phyloP scores from a whole-genome alignment of 2,113 vertebrate genomes.

The Xiphophorus couchianus region DNA sequence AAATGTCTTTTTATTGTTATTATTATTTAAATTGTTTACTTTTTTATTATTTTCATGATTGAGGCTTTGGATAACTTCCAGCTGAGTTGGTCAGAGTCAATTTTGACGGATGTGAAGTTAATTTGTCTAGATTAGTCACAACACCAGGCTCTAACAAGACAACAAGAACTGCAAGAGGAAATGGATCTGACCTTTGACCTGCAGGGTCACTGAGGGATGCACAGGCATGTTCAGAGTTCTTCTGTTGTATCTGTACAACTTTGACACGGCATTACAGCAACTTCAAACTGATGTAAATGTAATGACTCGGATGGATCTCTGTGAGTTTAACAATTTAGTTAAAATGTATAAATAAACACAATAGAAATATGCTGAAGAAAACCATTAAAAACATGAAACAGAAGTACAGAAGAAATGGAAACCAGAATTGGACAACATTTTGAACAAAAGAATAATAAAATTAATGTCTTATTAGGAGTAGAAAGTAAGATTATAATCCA shows the following conservation, averaged over 20 bases:
- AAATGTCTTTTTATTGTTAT: not conserved
- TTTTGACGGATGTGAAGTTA: not conserved
- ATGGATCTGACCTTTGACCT: constrained; percentile 1
- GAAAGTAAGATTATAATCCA: too few species aligned
- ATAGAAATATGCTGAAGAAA: not conserved
- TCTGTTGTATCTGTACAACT: not conserved
- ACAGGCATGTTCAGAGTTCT: not conserved
- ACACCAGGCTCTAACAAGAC: not conserved
- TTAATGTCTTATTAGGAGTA: too few species aligned
- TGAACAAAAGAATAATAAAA: not conserved
- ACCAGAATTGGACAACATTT: not conserved
- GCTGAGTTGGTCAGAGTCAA: not conserved
- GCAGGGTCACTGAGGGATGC: not conserved
- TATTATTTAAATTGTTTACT: too few species aligned
- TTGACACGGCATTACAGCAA: not conserved
- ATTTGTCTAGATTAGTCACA: not conserved
- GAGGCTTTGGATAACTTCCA: not conserved
- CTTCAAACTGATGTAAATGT: not conserved
- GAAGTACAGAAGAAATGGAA: not conserved
- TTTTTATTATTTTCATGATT: not conserved
- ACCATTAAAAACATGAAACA: not conserved
- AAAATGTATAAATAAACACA: not conserved
- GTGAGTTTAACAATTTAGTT: not conserved
- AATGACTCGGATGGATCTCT: not conserved
- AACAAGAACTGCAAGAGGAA: not conserved